Conservation (phyloP, 2,113 vertebrate genomes). For the Motacilla tschutschensis region DNA sequence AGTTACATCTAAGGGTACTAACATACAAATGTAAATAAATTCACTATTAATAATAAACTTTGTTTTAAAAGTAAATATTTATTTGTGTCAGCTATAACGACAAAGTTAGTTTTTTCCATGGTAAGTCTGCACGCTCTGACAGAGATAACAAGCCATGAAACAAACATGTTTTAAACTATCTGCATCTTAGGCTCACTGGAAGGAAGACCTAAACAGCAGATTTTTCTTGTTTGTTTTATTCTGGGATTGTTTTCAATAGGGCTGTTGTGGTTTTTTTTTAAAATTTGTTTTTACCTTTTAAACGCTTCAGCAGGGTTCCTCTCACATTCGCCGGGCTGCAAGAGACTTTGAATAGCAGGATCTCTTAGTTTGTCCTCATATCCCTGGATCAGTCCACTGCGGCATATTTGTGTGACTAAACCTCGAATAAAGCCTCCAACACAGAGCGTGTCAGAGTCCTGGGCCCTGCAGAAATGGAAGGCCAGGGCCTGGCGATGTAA, state of each 20-base stretch:
- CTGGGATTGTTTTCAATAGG: background rate
- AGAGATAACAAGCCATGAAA: background rate
- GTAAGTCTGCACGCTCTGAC: background rate
- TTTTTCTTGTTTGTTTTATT: background rate
- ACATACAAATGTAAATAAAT: background rate
- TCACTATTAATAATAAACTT: constrained; percentile 22
- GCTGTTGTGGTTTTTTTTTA: background rate
- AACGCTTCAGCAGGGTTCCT: constrained; percentile 94
- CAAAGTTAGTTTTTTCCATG: background rate
- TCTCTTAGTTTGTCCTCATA: constrained; percentile 92
- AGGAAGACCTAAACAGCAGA: constrained; percentile 3
- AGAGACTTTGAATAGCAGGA: constrained; percentile 81
- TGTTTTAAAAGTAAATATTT: constrained; percentile 2
- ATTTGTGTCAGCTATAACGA: background rate
- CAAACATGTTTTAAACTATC: background rate
- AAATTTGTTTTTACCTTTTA: constrained; percentile 83
- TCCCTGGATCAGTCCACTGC: constrained; percentile 83
- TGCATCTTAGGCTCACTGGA: background rate
- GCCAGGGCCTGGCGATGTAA: constrained; percentile 88
- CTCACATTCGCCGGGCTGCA: constrained; percentile 92
- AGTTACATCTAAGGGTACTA: background rate
- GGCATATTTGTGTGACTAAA: constrained; percentile 87
- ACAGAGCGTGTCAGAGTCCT: constrained; percentile 91
- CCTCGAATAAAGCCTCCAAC: constrained; percentile 86
- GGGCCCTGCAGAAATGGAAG: constrained; percentile 94